A percentile compares a stretch with the other conserved stretches of the same genome.
These are phyloP conservation scores for Rhabdomys pumilio DNA, from an alignment of 2,797 vertebrate species.

Conservation along the genomic window DNA sequence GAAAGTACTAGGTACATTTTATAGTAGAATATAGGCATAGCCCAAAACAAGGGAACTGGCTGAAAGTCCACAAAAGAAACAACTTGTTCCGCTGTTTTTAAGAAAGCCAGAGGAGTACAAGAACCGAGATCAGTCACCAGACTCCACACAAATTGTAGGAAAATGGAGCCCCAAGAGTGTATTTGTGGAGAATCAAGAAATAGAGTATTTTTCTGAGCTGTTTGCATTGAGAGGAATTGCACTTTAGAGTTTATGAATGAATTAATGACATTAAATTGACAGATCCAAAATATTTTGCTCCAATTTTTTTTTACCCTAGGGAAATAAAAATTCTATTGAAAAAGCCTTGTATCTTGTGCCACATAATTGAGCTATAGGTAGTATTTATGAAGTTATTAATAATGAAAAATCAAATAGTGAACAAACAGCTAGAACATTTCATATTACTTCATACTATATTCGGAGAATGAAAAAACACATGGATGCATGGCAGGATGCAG, in stretches of 20 bases:
- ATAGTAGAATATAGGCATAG: not conserved
- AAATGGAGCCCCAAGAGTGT: not conserved
- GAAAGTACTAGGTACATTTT: not conserved
- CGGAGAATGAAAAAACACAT: not conserved
- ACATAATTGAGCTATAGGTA: not conserved
- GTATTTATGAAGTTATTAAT: not conserved
- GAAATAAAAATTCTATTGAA: not conserved
- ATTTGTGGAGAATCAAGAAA: not conserved
- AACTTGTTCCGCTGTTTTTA: not conserved
- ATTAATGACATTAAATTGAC: not conserved
- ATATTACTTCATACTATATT: not conserved
- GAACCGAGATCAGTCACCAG: no score
- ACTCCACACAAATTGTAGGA: not conserved
- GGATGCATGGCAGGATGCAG: not conserved
- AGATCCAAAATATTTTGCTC: not conserved
- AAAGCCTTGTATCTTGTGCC: not conserved
- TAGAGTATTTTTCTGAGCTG: not conserved
- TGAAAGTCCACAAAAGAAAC: not conserved
- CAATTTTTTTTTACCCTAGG: not conserved
- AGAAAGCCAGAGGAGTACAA: not conserved
- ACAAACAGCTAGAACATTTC: not conserved
- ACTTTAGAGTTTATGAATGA: not conserved
- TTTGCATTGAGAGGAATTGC: not conserved
- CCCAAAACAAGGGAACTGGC: not conserved
- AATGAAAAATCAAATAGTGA: not conserved